Evolutionary conservation across 2,113 vertebrate genomes (phyloP), one percentile per base, ranked within the genome.

Genomic region (Atherinomorus stipes): DNA sequence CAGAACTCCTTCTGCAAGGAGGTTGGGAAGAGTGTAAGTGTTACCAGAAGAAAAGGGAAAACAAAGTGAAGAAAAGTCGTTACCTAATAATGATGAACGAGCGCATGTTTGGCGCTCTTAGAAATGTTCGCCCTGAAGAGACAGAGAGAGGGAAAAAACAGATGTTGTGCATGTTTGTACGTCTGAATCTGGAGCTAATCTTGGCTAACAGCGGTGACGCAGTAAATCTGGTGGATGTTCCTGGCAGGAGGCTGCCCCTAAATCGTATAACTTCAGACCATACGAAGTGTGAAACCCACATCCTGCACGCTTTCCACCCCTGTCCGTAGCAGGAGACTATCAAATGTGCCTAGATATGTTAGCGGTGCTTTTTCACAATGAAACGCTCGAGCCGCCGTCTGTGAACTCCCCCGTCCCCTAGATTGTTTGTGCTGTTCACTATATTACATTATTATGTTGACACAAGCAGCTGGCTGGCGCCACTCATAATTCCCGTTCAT

Each of bases 81-180:
- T 96, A 98, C 97, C 97, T 96, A n/a, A n/a, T n/a, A n/a, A 96
- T 98, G 91, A 92, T 99, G 97, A 69, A 99, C 97, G n/a, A 74
- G 98, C 96, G 68, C 96, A 98, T 0, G 95, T 97, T 94, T 99
- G 97, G 61, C 97, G 97, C 93, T 98, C 99, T 99, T 74, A 97
- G 98, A 92, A 99, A 99, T 13, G 98, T 99, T 88, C 98, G 95
- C 90, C 96, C 98, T 99, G 94, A 90, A 75, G 78, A 90, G 73
- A n/a, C n/a, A n/a, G 92, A 58, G 7, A 64, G 47, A 50, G 74
- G 47, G 45, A 82, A 47, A 34, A 71, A 74, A 82, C 18, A 76
- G 53, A 21, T 57, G 64, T 90, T 69, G 81, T 59, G 23, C 28
- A 25, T 51, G 45, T 56, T n/a, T 37, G n/a, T 18, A 25, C 42